These are phyloP conservation scores for Lasioglossum villosulum DNA, from an alignment of 2,888 invertebrate genomes.

Conservation along the genomic window DNA sequence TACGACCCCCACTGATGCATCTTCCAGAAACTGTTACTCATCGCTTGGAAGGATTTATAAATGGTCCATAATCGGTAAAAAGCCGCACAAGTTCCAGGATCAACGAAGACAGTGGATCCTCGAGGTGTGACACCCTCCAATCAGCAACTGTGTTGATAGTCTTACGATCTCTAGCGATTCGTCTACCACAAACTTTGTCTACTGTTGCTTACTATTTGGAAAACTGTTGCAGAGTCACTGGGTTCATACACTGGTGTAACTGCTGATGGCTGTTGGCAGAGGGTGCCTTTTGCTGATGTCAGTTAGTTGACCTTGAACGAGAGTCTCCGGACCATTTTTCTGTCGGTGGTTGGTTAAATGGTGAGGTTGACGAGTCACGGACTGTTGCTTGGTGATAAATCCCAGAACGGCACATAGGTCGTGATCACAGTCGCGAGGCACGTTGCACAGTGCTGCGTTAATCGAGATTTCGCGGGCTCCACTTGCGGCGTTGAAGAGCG, in stretches of 20 bases:
- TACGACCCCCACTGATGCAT: not conserved
- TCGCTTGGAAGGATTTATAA: not conserved
- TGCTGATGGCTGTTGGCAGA: not conserved
- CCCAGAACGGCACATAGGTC: conserved; percentile 22
- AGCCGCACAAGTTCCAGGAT: not conserved
- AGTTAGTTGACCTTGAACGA: not conserved
- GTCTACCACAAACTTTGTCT: not conserved
- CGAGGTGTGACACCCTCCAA: not conserved
- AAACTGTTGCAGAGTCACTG: not conserved
- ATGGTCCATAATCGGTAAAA: not conserved
- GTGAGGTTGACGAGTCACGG: not conserved
- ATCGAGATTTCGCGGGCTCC: conserved; percentile 77
- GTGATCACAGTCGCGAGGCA: conserved; percentile 75
- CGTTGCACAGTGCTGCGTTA: conserved; percentile 78
- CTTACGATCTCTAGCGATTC: conserved; percentile 22
- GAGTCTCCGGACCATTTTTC: conserved; percentile 11
- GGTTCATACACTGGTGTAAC: not conserved
- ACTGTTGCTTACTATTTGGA: no score
- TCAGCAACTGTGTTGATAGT: not conserved
- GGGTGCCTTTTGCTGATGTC: not conserved
- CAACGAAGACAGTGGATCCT: not conserved
- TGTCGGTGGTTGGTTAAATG: not conserved
- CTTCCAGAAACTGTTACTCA: not conserved
- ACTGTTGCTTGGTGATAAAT: not conserved
- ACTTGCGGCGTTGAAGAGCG: conserved; percentile 62